Conservation (phyloP, 2,113 vertebrate genomes). For the Anser cygnoides region DNA sequence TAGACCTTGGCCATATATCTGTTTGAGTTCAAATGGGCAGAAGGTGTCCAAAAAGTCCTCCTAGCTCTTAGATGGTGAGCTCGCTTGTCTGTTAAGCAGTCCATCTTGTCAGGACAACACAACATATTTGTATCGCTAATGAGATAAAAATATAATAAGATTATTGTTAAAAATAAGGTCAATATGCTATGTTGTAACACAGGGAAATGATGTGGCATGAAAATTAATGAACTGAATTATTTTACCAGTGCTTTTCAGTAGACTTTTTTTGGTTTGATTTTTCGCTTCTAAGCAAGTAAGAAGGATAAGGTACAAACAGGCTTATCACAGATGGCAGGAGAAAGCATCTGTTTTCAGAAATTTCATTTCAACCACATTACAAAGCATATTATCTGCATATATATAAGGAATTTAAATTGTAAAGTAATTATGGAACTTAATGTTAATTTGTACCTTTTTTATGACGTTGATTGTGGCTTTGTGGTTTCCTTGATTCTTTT, state of each 20-base stretch:
- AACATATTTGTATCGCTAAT: not conserved
- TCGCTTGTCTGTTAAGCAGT: not conserved
- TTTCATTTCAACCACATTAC: slow-evolving; percentile 3
- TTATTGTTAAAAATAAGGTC: not conserved
- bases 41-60: not conserved
- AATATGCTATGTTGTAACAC: not conserved
- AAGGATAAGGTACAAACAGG: slow-evolving; percentile 9
- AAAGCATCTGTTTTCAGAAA: slow-evolving; percentile 64
- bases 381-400: slow-evolving; percentile 37
- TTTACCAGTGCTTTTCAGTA: slow-evolving; percentile 14
- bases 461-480: slow-evolving; percentile 52
- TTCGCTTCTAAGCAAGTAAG: slow-evolving; percentile 36
- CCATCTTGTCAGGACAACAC: not conserved
- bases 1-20: not conserved
- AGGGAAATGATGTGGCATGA: not conserved
- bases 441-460: slow-evolving; percentile 62
- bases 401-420: slow-evolving; percentile 25
- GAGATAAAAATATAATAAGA: not conserved
- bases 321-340: slow-evolving; percentile 15
- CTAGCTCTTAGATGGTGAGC: not conserved
- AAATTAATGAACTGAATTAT: slow-evolving; percentile 47
- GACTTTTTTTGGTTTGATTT: slow-evolving; percentile 50
- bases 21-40: not conserved
- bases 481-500: slow-evolving; percentile 50
- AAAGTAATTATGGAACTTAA: slow-evolving; percentile 56